These are phyloP conservation scores for Vesta saturnalis DNA, from an alignment of 2,888 invertebrate genomes.

Conservation along the genomic window DNA sequence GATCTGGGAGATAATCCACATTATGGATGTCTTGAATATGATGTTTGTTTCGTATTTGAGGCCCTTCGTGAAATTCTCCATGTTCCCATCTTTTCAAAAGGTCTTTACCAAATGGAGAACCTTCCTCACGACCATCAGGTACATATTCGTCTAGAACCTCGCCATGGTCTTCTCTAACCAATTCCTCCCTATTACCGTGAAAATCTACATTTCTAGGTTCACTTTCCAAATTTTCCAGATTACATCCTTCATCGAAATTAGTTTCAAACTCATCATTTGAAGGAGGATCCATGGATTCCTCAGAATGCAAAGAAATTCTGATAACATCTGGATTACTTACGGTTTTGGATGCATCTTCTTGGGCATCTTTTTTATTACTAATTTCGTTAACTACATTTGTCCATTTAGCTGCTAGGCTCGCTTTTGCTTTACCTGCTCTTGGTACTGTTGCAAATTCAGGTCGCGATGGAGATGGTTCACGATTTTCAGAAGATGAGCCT, in stretches of 20 bases:
- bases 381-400: slow-evolving; percentile 55
- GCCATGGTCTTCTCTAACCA: slow-evolving; percentile 60
- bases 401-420: slow-evolving; percentile 57
- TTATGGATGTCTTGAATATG: slow-evolving; percentile 10
- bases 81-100: slow-evolving; percentile 56
- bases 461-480: slow-evolving; percentile 70
- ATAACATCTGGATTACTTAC: slow-evolving; percentile 49
- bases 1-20: slow-evolving; percentile 45
- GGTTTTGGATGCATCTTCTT: slow-evolving; percentile 46
- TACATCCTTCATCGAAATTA: neutral
- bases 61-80: slow-evolving; percentile 55
- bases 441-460: slow-evolving; percentile 75
- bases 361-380: slow-evolving; percentile 50
- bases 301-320: slow-evolving; percentile 57
- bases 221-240: neutral
- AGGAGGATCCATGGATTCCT: slow-evolving; percentile 41
- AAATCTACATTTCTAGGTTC: slow-evolving; percentile 57
- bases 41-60: neutral
- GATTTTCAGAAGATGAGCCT: slow-evolving; percentile 38
- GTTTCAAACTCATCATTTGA: neutral
- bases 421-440: slow-evolving; percentile 64
- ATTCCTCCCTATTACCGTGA: slow-evolving; percentile 62
- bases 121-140: slow-evolving; percentile 54
- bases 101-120: slow-evolving; percentile 31
- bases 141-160: slow-evolving; percentile 62